These are phyloP conservation scores for Tipula vernalis DNA, from an alignment of 2,888 invertebrate genomes.

Conservation along the genomic window DNA sequence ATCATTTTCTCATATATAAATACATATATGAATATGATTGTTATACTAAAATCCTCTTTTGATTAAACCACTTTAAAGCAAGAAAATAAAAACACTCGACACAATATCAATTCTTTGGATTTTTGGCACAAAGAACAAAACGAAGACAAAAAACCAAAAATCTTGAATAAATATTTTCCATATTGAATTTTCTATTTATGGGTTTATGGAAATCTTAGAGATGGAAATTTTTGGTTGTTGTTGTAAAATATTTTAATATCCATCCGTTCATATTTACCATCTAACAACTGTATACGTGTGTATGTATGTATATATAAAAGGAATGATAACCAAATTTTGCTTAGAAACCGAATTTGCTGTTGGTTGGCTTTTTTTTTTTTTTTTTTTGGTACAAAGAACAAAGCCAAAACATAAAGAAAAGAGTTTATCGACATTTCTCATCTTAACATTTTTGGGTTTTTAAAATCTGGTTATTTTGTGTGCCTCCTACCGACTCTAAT, in stretches of 20 bases:
- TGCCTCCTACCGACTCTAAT: not conserved
- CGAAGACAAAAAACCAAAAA: not conserved
- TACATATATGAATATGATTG: not conserved
- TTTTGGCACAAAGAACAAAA: not conserved
- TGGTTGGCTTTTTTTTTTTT: too few species aligned
- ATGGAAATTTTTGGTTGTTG: not conserved
- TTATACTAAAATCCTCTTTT: not conserved
- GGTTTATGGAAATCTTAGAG: not conserved
- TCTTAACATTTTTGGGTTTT: not conserved
- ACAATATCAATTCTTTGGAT: not conserved
- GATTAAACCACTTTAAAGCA: not conserved
- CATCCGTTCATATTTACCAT: not conserved
- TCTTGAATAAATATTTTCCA: not conserved
- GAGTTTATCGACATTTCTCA: not conserved
- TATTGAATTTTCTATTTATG: conserved; percentile 4
- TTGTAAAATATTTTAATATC: not conserved
- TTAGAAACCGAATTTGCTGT: not conserved
- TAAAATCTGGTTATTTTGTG: not conserved
- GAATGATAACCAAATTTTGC: not conserved
- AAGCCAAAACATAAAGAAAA: not conserved
- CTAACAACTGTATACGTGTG: not conserved
- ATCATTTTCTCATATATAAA: not conserved
- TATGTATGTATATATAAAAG: not conserved
- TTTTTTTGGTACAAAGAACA: not conserved
- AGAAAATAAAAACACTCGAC: not conserved